Conservation (phyloP, 35 echinoderm and acorn worm genomes). For the Heliocidaris erythrogramma region DNA sequence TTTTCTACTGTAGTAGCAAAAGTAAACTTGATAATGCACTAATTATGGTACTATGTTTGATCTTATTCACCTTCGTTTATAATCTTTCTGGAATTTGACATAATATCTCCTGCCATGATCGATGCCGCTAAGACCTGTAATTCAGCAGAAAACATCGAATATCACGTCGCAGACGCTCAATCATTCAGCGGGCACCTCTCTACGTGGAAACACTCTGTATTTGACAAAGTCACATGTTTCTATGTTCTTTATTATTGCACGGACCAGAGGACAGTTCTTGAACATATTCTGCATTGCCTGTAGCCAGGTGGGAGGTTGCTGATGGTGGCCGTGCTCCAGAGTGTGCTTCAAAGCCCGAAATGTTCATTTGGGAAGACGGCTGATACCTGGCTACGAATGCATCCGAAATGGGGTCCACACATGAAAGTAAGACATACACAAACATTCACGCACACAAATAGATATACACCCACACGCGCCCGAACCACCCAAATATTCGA, state of each 20-base stretch:
- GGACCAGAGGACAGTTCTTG: neutral
- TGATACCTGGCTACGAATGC: neutral
- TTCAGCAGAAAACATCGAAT: neutral
- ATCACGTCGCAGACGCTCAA: neutral
- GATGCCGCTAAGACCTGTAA: neutral
- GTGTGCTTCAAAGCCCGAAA: neutral
- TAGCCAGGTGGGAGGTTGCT: neutral
- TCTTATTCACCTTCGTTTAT: too few relatives aligned
- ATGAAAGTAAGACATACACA: neutral
- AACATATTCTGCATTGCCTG: neutral
- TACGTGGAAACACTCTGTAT: neutral
- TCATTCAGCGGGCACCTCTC: neutral
- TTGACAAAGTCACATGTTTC: neutral
- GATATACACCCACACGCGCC: too few relatives aligned
- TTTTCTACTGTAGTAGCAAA: too few relatives aligned
- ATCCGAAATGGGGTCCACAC: neutral
- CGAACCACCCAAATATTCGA: too few relatives aligned
- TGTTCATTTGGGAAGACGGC: neutral
- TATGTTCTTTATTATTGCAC: neutral
- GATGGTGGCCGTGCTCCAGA: neutral
- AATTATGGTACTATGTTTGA: too few relatives aligned
- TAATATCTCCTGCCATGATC: neutral
- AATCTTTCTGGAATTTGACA: neutral
- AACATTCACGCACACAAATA: too few relatives aligned
- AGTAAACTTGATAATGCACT: too few relatives aligned